These are phyloP conservation scores for Germaria angustata DNA, from an alignment of 2,888 invertebrate genomes.

Conservation along the genomic window DNA sequence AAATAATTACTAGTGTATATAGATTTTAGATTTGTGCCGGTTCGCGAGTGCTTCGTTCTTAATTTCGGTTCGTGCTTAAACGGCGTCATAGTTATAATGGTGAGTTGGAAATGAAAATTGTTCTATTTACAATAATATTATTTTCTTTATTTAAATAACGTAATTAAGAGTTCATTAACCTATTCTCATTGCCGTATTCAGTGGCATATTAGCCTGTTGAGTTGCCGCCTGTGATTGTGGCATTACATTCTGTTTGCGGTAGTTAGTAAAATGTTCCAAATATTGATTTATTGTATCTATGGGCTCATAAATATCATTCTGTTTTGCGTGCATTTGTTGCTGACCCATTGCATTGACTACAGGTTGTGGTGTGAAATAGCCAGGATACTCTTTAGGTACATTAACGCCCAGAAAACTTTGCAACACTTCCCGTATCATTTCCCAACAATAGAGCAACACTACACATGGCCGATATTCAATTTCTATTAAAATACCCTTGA, in stretches of 20 bases:
- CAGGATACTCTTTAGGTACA: constrained; percentile 87
- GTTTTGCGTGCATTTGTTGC: constrained; percentile 76
- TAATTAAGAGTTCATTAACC: constrained; percentile 17
- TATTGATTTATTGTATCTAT: constrained; percentile 96
- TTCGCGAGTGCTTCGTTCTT: too few species aligned
- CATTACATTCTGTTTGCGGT: constrained; percentile 86
- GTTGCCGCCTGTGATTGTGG: constrained; percentile 66
- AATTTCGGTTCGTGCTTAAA: too few species aligned
- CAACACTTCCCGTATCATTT: constrained; percentile 93
- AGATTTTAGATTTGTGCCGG: too few species aligned
- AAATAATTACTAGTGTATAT: too few species aligned
- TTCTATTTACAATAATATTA: not conserved
- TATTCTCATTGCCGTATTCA: constrained; percentile 59
- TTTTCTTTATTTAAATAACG: constrained; percentile 20
- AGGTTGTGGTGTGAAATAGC: constrained; percentile 80
- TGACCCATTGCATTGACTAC: constrained; percentile 77
- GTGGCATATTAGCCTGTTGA: constrained; percentile 37
- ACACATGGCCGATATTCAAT: constrained; percentile 95
- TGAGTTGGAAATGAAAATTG: not conserved
- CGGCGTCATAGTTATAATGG: not conserved
- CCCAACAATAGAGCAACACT: constrained; percentile 93
- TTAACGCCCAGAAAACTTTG: constrained; percentile 92
- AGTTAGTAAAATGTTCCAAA: constrained; percentile 94
- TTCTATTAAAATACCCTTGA: constrained; percentile 96
- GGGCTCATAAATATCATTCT: constrained; percentile 85